These are phyloP conservation scores for Beris morrisii DNA, from an alignment of 2,888 invertebrate genomes.

Conservation along the genomic window DNA sequence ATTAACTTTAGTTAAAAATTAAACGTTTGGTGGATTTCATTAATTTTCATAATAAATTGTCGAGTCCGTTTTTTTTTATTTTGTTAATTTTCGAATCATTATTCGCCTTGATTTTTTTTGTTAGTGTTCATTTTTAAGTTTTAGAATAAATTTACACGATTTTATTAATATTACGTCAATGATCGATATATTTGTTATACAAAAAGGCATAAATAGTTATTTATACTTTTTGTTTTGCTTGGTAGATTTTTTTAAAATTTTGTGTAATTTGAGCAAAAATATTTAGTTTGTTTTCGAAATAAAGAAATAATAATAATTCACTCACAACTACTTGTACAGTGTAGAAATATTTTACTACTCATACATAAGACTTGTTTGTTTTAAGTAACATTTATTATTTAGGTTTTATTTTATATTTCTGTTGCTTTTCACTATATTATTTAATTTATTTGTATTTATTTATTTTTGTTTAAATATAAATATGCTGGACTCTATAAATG, in stretches of 20 bases:
- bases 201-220: background rate
- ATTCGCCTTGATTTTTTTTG: constrained; percentile 35
- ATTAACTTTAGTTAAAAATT: no score
- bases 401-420: no score
- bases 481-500: constrained; percentile 34
- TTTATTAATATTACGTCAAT: no score
- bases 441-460: constrained; percentile 13
- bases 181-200: constrained; percentile 6
- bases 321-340: constrained; percentile 29
- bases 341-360: background rate
- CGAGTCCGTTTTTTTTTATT: constrained; percentile 37
- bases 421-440: constrained; percentile 10
- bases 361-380: background rate
- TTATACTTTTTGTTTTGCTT: constrained; percentile 1
- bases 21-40: no score
- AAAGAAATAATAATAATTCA: constrained; percentile 14
- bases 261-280: constrained; percentile 27
- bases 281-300: constrained; percentile 12
- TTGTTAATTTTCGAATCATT: constrained; percentile 38
- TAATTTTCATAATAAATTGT: background rate
- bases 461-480: constrained; percentile 18
- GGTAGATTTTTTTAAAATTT: background rate
- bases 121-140: constrained; percentile 39
- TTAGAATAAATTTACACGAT: no score
- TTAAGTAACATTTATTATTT: background rate